Conservation (phyloP, 2,888 invertebrate species). For the Chaetogeoica ovagalla region DNA sequence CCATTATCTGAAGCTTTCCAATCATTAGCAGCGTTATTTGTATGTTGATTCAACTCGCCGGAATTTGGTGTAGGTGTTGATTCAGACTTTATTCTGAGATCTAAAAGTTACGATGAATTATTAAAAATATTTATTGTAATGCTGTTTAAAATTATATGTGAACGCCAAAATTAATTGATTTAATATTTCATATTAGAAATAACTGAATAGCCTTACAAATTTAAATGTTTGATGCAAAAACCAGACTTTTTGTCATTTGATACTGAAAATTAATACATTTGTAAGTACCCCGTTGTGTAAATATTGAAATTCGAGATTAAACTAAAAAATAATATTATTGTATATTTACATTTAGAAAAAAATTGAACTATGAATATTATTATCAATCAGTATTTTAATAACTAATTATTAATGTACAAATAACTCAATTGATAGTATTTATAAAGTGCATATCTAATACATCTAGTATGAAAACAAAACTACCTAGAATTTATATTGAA, state of each 20-base stretch:
- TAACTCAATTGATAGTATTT: no score
- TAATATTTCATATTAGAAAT: neutral
- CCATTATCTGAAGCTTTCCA: slow-evolving; percentile 41
- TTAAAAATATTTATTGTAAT: neutral
- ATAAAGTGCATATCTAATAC: no score
- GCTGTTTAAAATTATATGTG: neutral
- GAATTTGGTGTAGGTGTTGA: slow-evolving; percentile 56
- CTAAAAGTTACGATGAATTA: slow-evolving; percentile 60
- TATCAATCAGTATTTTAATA: no score
- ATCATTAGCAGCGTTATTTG: slow-evolving; percentile 23
- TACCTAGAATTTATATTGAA: no score
- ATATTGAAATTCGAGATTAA: no score
- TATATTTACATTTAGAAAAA: neutral
- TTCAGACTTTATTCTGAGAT: slow-evolving; percentile 77
- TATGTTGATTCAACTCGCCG: slow-evolving; percentile 27
- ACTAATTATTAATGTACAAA: no score
- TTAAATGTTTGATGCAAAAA: no score
- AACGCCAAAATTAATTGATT: slow-evolving; percentile 32
- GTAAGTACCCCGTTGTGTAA: no score
- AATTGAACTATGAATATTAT: no score
- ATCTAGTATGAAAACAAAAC: neutral
- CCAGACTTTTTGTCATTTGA: no score
- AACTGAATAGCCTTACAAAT: neutral
- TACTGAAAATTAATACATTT: no score
- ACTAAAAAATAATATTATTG: no score